Evolutionary conservation across 2,888 invertebrate species (phyloP).

Genomic region (Orgyia antiqua): DNA sequence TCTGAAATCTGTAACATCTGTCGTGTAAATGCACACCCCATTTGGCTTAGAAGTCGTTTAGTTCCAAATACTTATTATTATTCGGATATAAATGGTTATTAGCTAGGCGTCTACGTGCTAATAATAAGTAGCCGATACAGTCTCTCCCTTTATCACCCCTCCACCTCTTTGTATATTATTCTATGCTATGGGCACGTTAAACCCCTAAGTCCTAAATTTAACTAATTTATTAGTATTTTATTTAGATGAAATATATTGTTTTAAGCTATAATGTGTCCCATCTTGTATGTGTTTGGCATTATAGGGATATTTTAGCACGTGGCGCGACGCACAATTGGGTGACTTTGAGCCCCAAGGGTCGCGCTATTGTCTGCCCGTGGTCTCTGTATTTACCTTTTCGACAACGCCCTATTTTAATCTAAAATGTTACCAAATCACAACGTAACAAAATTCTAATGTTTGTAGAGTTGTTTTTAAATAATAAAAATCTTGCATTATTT

Average conservation of each 20-base stretch:
- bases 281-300: no score
- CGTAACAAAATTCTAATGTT: no score
- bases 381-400: constrained; percentile 46
- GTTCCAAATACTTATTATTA: constrained; percentile 40
- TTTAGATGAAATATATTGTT: constrained; percentile 23
- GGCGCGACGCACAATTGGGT: constrained; percentile 29
- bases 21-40: constrained; percentile 35
- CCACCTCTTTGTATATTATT: no score
- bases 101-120: constrained; percentile 51
- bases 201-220: no score
- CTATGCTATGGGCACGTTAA: no score
- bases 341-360: constrained; percentile 40
- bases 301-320: constrained; percentile 36
- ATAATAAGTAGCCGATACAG: constrained; percentile 59
- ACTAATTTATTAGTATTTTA: constrained; percentile 38
- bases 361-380: constrained; percentile 43
- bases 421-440: constrained; percentile 34
- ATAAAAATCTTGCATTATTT: constrained; percentile 5
- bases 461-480: constrained; percentile 7
- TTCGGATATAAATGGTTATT: constrained; percentile 37
- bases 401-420: constrained; percentile 43
- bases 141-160: constrained; percentile 40
- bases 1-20: constrained; percentile 38
- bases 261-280: no score
- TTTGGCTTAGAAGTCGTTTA: constrained; percentile 32